These are phyloP conservation scores for Hydropsyche betteni DNA, from an alignment of 2,888 invertebrate species.

Conservation along the genomic window DNA sequence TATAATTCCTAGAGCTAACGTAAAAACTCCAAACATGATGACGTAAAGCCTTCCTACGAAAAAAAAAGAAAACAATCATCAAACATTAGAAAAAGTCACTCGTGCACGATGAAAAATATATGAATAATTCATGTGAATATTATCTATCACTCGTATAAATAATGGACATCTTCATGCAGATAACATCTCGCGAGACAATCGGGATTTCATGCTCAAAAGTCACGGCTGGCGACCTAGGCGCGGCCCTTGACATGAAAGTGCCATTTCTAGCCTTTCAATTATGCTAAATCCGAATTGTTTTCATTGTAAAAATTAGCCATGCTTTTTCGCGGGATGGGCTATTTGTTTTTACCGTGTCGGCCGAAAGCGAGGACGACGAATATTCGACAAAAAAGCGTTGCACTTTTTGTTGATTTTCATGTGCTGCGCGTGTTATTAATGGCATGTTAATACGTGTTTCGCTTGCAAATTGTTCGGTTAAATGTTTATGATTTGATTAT, in stretches of 20 bases:
- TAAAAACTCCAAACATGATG: slow-evolving; percentile 81
- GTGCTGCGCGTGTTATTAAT: too few relatives aligned
- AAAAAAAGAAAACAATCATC: slow-evolving; percentile 53
- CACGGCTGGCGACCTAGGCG: not conserved
- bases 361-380: too few relatives aligned
- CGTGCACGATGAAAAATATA: slow-evolving; percentile 10
- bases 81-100: slow-evolving; percentile 2
- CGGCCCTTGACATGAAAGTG: slow-evolving; percentile 17
- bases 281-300: not conserved
- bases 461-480: too few relatives aligned
- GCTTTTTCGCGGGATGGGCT: not conserved
- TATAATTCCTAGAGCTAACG: slow-evolving; percentile 80
- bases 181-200: not conserved
- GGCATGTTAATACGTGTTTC: too few relatives aligned
- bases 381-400: too few relatives aligned
- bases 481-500: too few relatives aligned
- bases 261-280: slow-evolving; percentile 8
- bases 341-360: too few relatives aligned
- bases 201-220: not conserved
- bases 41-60: slow-evolving; percentile 83
- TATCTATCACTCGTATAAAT: not conserved
- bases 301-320: not conserved
- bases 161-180: not conserved
- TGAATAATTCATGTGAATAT: too few relatives aligned
- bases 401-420: too few relatives aligned